Conservation (phyloP, 2,888 invertebrate genomes). For the Drosophila nr. fundita region DNA sequence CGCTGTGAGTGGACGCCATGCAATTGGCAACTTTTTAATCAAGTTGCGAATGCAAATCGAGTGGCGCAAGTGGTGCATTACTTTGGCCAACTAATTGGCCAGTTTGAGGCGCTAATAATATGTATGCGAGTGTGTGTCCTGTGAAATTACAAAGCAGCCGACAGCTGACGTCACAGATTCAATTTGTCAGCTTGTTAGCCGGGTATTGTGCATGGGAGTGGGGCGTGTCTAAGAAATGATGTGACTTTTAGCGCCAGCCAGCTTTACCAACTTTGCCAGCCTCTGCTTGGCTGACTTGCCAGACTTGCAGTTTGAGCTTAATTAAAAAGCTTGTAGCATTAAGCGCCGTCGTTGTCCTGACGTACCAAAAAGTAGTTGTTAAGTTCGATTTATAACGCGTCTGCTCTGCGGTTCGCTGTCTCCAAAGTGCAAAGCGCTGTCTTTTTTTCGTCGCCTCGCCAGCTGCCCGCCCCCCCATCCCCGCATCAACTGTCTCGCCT, state of each 20-base stretch:
- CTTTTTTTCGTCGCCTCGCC: conserved; percentile 6
- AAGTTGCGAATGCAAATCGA: conserved; percentile 73
- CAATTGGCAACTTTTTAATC: conserved; percentile 76
- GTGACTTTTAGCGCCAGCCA: conserved; percentile 75
- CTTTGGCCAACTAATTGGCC: conserved; percentile 61
- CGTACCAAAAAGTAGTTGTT: conserved; percentile 61
- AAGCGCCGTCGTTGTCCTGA: conserved; percentile 46
- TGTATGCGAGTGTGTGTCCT: conserved; percentile 27
- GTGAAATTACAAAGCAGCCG: conserved; percentile 61
- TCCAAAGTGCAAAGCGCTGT: conserved; percentile 78
- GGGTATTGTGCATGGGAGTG: not conserved
- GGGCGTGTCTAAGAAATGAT: conserved; percentile 57
- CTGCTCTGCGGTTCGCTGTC: conserved; percentile 73
- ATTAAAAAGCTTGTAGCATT: conserved; percentile 80
- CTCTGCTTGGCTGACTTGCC: conserved; percentile 19
- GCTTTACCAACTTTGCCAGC: not conserved
- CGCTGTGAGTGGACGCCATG: conserved; percentile 20
- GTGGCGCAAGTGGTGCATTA: conserved; percentile 28
- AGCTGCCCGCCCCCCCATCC: not conserved
- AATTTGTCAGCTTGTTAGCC: conserved; percentile 74
- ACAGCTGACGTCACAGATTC: conserved; percentile 71
- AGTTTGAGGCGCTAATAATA: conserved; percentile 65
- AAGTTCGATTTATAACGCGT: conserved; percentile 78
- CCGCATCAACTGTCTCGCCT: conserved; percentile 11
- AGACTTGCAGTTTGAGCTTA: conserved; percentile 75